phyloP scores from a whole-genome alignment of 2,888 invertebrate genomes.

The Hypomecis punctinalis region DNA sequence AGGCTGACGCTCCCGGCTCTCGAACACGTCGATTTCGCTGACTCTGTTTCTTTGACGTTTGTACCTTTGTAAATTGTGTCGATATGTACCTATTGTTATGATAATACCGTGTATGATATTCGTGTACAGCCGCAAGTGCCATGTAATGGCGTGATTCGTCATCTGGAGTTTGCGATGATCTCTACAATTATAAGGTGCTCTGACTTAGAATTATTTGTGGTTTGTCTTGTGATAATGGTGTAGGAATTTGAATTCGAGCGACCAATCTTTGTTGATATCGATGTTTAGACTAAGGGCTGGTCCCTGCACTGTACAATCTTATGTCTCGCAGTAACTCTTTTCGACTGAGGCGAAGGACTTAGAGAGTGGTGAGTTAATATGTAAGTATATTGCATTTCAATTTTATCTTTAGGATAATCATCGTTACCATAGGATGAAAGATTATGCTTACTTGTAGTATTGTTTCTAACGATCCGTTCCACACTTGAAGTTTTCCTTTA shows the following conservation, averaged over 20 bases:
- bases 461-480: slow-evolving; percentile 44
- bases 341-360: slow-evolving; percentile 45
- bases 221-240: slow-evolving; percentile 79
- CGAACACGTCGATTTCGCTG: slow-evolving; percentile 55
- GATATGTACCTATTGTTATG: slow-evolving; percentile 72
- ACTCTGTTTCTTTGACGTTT: slow-evolving; percentile 65
- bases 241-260: slow-evolving; percentile 74
- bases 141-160: slow-evolving; percentile 76
- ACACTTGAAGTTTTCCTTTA: slow-evolving; percentile 2
- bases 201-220: slow-evolving; percentile 81
- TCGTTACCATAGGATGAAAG: slow-evolving; percentile 70
- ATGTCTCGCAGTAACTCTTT: slow-evolving; percentile 45
- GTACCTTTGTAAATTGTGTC: slow-evolving; percentile 77
- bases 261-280: slow-evolving; percentile 76
- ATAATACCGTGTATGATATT: slow-evolving; percentile 75
- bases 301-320: slow-evolving; percentile 57
- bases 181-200: slow-evolving; percentile 86
- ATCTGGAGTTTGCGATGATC: slow-evolving; percentile 78
- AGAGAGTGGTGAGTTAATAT: slow-evolving; percentile 46
- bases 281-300: slow-evolving; percentile 76
- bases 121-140: slow-evolving; percentile 75
- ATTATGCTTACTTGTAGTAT: slow-evolving; percentile 54
- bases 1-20: slow-evolving; percentile 45
- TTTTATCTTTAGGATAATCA: slow-evolving; percentile 64
- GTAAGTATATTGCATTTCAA: slow-evolving; percentile 77